Percentiles rank a stretch among this genome's conserved stretches.
Conservation (phyloP, 2,113 vertebrate genomes). For the Plestiodon gilberti region DNA sequence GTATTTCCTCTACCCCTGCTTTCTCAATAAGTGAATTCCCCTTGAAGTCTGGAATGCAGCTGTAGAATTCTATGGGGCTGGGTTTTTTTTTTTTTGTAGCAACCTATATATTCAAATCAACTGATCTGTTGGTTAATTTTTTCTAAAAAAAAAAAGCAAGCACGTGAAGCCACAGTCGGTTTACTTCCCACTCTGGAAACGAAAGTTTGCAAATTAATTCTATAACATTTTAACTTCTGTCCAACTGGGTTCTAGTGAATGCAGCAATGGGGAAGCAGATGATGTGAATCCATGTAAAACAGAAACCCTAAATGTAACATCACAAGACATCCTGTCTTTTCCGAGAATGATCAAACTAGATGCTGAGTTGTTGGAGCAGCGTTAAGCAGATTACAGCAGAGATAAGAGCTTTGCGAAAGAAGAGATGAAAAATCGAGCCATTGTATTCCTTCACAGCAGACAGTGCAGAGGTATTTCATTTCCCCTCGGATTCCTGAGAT, state of each 20-base stretch:
- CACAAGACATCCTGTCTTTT: background rate
- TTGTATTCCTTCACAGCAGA: constrained; percentile 56
- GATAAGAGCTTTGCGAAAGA: constrained; percentile 55
- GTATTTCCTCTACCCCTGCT: background rate
- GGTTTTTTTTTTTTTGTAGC: background rate
- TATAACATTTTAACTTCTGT: background rate
- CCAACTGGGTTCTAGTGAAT: background rate
- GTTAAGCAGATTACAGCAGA: constrained; percentile 26
- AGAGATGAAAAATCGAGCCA: constrained; percentile 36
- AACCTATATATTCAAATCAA: background rate
- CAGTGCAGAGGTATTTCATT: constrained; percentile 52
- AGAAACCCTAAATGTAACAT: background rate
- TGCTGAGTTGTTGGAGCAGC: constrained; percentile 29
- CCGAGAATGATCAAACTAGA: background rate
- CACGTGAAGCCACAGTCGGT: background rate
- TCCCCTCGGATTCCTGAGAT: constrained; percentile 48
- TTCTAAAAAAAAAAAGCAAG: background rate
- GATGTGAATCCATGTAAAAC: background rate
- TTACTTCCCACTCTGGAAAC: background rate
- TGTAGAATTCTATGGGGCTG: background rate
- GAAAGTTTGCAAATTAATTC: background rate
- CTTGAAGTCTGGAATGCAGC: background rate
- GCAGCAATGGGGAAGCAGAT: background rate
- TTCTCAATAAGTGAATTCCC: background rate
- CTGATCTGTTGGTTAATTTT: background rate